A percentile compares a stretch with the other conserved stretches of the same genome.
These are phyloP conservation scores for Grammomys surdaster DNA, from an alignment of 2,113 vertebrate species.

Conservation along the genomic window DNA sequence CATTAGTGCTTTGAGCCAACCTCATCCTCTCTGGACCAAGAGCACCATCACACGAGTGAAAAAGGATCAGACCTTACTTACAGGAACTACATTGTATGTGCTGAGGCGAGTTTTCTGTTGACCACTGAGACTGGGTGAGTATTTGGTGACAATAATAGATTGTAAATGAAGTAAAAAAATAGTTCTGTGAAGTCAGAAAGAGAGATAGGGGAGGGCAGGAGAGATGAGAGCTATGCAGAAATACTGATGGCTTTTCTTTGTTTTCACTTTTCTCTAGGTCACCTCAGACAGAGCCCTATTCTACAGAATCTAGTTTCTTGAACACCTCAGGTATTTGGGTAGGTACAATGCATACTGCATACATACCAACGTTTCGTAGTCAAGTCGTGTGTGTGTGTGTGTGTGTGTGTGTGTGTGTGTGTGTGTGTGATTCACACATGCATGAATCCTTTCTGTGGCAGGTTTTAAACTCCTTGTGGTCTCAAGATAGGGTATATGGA, in stretches of 20 bases:
- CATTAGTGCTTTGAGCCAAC: not conserved
- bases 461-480: not conserved
- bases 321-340: not conserved
- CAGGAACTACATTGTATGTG: not conserved
- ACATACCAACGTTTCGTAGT: not conserved
- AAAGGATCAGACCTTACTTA: not conserved
- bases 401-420: not conserved
- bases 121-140: not conserved
- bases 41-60: conserved; percentile 30
- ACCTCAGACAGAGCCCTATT: not conserved
- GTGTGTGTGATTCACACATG: not conserved
- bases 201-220: not conserved
- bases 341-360: not conserved
- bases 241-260: not conserved
- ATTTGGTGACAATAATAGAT: not conserved
- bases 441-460: not conserved
- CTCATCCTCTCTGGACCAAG: not conserved
- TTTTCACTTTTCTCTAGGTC: not conserved
- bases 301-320: not conserved
- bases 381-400: not conserved
- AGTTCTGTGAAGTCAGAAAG: not conserved
- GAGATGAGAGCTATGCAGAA: not conserved
- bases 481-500: not conserved
- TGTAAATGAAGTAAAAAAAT: not conserved
- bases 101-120: not conserved